These are phyloP conservation scores for Urocynchramus pylzowi DNA, from an alignment of 2,113 vertebrate genomes.

Conservation along the genomic window DNA sequence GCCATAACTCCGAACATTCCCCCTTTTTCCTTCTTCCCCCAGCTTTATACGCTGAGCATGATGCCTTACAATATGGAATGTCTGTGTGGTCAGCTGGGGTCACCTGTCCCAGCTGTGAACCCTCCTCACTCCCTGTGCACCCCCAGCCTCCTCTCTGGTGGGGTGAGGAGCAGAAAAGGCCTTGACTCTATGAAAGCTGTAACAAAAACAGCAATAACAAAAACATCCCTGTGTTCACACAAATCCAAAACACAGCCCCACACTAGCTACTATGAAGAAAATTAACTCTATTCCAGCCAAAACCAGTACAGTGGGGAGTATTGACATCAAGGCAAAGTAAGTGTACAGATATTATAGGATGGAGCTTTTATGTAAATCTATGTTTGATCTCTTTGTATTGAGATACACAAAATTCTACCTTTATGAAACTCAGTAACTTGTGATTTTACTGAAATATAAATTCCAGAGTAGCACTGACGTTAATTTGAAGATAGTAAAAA, in stretches of 20 bases:
- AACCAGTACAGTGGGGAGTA: not conserved
- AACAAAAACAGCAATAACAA: not conserved
- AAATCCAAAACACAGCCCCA: not conserved
- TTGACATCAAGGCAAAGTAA: not conserved
- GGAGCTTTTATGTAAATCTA: not conserved
- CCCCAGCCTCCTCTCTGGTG: not conserved
- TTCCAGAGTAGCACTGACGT: not conserved
- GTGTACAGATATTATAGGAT: not conserved
- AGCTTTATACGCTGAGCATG: not conserved
- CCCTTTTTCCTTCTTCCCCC: not conserved
- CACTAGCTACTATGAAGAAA: not conserved
- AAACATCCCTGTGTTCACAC: not conserved
- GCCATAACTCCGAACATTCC: rapidly evolving
- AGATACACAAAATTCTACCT: not conserved
- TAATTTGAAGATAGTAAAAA: not conserved
- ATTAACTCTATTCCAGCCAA: not conserved
- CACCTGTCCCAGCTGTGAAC: not conserved
- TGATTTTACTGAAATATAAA: not conserved
- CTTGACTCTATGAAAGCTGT: not conserved
- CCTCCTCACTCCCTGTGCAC: not conserved
- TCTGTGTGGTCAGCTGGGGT: not conserved
- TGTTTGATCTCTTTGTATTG: not conserved
- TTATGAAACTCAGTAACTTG: not conserved
- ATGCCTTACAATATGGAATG: not conserved
- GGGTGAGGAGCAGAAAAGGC: not conserved